Conservation (phyloP, 1,140 invertebrate species). For the Patella vulgata region DNA sequence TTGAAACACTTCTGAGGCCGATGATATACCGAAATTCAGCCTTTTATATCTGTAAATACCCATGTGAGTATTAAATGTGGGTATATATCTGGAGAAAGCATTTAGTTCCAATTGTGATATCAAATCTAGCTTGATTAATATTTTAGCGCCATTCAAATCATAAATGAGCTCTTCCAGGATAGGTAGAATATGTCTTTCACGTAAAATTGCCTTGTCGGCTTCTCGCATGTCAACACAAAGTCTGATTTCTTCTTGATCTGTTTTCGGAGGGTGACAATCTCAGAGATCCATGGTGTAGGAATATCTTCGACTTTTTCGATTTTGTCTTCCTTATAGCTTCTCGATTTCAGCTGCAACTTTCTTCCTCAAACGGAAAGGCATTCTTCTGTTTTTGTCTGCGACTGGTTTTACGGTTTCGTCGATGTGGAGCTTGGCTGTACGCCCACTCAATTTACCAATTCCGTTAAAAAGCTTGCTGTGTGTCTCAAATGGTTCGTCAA, state of each 20-base stretch:
- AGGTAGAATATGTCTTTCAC: constrained; percentile 40
- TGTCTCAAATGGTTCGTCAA: no score
- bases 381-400: no score
- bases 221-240: constrained; percentile 50
- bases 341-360: no score
- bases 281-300: no score
- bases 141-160: constrained; percentile 30
- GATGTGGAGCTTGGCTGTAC: no score
- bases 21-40: constrained; percentile 35
- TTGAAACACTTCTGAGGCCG: constrained; percentile 38
- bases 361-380: no score
- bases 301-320: no score
- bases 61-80: constrained; percentile 34
- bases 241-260: constrained; percentile 39
- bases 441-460: no score
- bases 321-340: no score
- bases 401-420: no score
- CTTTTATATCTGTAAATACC: constrained; percentile 36
- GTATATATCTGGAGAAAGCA: constrained; percentile 32
- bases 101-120: constrained; percentile 42
- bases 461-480: no score
- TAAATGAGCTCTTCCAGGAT: constrained; percentile 42
- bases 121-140: constrained; percentile 45
- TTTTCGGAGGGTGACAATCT: no score
- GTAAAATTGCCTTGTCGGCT: constrained; percentile 33